Percentiles rank a stretch among this genome's conserved stretches.
phyloP scores from a whole-genome alignment of 2,797 vertebrate genomes.

The Diglossa cyanea region DNA sequence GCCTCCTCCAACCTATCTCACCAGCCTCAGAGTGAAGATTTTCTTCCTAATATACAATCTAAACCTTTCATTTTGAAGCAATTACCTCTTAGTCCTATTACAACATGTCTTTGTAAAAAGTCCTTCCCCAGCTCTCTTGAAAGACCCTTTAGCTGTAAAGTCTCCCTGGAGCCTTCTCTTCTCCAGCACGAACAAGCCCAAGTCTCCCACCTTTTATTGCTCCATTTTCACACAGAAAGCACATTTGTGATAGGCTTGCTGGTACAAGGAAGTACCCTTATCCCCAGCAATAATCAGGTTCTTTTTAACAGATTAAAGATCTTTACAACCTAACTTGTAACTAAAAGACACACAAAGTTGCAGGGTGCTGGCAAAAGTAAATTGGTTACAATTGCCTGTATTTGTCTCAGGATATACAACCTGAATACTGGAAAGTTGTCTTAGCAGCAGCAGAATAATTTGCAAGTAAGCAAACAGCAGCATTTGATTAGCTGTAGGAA shows the following conservation, averaged over 20 bases:
- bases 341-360: neutral
- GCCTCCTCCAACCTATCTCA: neutral
- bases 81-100: neutral
- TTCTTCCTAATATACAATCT: neutral
- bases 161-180: neutral
- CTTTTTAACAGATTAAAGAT: neutral
- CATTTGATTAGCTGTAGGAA: conserved; percentile 13
- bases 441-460: neutral
- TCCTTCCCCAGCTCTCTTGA: neutral
- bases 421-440: neutral
- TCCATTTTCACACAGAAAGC: neutral
- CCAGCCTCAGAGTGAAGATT: neutral
- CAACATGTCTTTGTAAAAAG: neutral
- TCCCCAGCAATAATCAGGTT: neutral
- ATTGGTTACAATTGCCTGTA: neutral
- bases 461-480: conserved; percentile 13
- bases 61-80: neutral
- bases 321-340: neutral
- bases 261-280: neutral
- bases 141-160: neutral
- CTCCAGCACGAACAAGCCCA: neutral
- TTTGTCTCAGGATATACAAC: neutral
- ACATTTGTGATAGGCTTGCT: neutral
- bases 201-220: neutral
- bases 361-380: neutral